Base-by-base conservation (phyloP, 2,888 invertebrate species). In the Ashinkailepas kermadecensis region DNA sequence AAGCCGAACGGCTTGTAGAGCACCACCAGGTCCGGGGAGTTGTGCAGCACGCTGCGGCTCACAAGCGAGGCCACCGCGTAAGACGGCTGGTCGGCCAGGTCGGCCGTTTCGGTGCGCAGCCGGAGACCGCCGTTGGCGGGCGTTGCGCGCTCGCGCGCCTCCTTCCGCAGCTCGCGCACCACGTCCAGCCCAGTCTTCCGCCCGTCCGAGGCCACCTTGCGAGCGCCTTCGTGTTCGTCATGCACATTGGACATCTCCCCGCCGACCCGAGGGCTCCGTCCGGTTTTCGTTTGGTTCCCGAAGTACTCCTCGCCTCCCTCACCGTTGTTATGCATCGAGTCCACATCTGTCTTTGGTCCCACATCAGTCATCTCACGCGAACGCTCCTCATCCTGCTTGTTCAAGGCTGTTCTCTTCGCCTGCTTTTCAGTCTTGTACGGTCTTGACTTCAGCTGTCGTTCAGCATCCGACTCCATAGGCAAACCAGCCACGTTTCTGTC, bases 1-100 rank as follows among this genome's bases (percentile, higher is more conserved):
- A 90, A 84, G 15, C 89, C 89, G 84, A 88, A 88, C 10, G 89
- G 89, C 84, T 90, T 90, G 84, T 89, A 86, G 23, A 90, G 85
- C 8, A 88, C 89, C 59, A 90, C 81, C 58, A 90, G 85, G 82
- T 88, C 88, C 84, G 88, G 88, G 87, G 85, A 18, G 85, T 58
- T 23, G 58, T 78, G 78, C 12, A 78, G 78, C n/a, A 78, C 78
- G 10, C 78, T 23, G n/a, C 58, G 57, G 12, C n/a, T 15, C 78
- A 78, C 23, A 11, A 78, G 12, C 1, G 12, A 0, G 4, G n/a
- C 11, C n/a, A 78, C 57, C 0, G 10, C 58, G 12, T 23, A 9
- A 10, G 78, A 7, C 3, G 78, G 25, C 58, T 23, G 56, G 13
- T 13, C 7, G 12, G 23, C 10, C 23, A 78, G 57, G 15, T 57